Conservation (phyloP, 2,797 vertebrate genomes). For the Chelmon rostratus region DNA sequence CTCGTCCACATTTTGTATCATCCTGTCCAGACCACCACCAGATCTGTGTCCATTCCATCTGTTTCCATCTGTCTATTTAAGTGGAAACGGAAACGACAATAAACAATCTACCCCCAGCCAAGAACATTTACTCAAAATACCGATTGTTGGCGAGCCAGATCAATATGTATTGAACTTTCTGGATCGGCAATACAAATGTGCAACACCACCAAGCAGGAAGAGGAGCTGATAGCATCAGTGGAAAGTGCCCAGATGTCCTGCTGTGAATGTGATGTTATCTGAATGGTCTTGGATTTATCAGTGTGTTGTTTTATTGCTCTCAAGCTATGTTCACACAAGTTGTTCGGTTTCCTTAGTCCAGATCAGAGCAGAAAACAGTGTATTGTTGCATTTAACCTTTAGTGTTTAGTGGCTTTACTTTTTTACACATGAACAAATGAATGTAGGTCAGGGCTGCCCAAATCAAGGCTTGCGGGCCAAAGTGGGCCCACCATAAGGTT, state of each 20-base stretch:
- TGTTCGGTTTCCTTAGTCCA: background rate
- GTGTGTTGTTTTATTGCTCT: background rate
- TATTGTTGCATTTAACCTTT: background rate
- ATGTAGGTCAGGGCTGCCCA: background rate
- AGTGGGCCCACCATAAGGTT: too few species aligned
- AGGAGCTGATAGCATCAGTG: background rate
- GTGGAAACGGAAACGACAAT: background rate
- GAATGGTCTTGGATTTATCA: background rate
- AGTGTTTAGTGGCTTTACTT: background rate
- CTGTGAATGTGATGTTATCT: slow-evolving; percentile 2
- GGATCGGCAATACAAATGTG: background rate
- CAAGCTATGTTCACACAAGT: background rate
- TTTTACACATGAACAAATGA: background rate
- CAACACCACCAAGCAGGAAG: background rate
- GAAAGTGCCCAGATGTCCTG: background rate
- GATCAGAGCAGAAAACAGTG: background rate
- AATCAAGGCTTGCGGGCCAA: too few species aligned
- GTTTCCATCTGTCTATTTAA: slow-evolving; percentile 17
- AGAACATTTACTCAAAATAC: background rate
- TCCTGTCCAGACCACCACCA: background rate
- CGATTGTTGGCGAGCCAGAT: background rate
- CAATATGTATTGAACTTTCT: background rate
- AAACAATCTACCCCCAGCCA: background rate
- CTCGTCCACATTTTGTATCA: background rate
- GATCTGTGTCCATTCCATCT: slow-evolving; percentile 17